Evolutionary conservation across 2,888 invertebrate genomes (phyloP), one percentile per base, ranked within the genome.

Genomic region (Xestia xanthographa): DNA sequence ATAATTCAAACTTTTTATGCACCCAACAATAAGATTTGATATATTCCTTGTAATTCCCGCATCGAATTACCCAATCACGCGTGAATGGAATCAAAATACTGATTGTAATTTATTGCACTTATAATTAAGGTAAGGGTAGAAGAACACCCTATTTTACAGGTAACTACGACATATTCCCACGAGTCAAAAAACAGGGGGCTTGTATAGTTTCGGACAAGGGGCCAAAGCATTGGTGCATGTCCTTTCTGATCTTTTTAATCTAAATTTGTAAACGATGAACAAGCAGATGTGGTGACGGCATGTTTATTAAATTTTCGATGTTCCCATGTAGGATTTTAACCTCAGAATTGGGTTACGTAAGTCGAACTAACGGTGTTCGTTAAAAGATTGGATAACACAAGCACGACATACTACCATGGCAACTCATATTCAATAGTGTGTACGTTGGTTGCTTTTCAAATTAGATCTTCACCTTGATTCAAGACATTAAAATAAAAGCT

Each of bases 101-200:
- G 94, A 95, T 95, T 95, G 92, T 94, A 94, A 96, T 95, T 95
- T 96, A 95, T 96, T 93, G 94, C 93, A 92, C 91, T 93, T 91
- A 92, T 93, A 95, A 95, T 95, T 94, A 95, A 92, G 87, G 83
- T 92, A 89, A 93, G 93, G 94, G 94, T 93, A 88, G 86, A 81
- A 81, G 77, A 82, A 87, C 69, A 91, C 92, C 90, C 91, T 80
- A 89, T 87, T 85, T 88, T 88, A 92, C 94, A 95, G 95, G 95
- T 95, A 95, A 93, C 83, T 60, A 68, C 71, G 77, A 1, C 48
- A 65, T 77, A 90, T 96, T 96, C 96, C 96, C 96, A 96, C 96
- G 96, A 91, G 90, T 90, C 88, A 90, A 93, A 92, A 92, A 92
- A 92, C 89, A 80, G 77, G 86, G 87, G 94, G 93, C 89, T 89